A percentile compares a stretch with the other conserved stretches of the same genome.
Evolutionary conservation across 2,888 invertebrate genomes (phyloP).

Genomic region (Ypsolopha sequella): DNA sequence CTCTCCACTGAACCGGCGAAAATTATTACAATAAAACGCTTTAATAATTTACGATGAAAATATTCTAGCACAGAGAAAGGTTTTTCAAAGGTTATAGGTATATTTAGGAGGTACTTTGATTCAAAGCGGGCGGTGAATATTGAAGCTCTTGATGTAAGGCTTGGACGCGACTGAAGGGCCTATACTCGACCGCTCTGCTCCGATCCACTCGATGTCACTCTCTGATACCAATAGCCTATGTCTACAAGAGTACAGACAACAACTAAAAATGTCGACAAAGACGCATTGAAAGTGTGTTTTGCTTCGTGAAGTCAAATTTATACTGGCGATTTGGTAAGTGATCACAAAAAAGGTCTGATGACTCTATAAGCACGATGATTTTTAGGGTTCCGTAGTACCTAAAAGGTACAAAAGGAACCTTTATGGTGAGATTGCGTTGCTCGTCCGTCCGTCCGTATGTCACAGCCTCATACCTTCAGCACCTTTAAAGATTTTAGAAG

Average conservation of each 20-base stretch:
- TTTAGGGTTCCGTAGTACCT: too few species aligned
- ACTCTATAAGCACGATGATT: too few species aligned
- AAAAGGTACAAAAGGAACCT: too few species aligned
- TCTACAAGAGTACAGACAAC: background rate
- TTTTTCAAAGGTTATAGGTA: conserved; percentile 12
- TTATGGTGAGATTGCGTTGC: too few species aligned
- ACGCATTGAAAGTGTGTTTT: background rate
- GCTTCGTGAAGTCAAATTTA: background rate
- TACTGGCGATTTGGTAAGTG: too few species aligned
- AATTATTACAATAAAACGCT: background rate
- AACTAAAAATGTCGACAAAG: too few species aligned
- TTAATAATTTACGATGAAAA: too few species aligned
- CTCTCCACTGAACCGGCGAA: conserved; percentile 4
- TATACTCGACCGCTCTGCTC: conserved; percentile 38
- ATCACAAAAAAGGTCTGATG: too few species aligned
- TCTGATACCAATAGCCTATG: conserved; percentile 1
- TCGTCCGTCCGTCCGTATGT: too few species aligned
- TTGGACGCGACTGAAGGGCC: conserved; percentile 43
- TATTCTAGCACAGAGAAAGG: conserved; percentile 5
- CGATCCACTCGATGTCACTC: background rate
- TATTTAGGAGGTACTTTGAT: conserved; percentile 20
- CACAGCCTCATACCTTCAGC: too few species aligned
- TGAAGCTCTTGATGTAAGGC: conserved; percentile 43
- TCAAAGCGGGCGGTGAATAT: conserved; percentile 26
- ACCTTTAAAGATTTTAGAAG: too few species aligned